Percentiles rank a stretch among this genome's conserved stretches.
Conservation (phyloP, 2,113 vertebrate species). For the Chaenogobius annularis region DNA sequence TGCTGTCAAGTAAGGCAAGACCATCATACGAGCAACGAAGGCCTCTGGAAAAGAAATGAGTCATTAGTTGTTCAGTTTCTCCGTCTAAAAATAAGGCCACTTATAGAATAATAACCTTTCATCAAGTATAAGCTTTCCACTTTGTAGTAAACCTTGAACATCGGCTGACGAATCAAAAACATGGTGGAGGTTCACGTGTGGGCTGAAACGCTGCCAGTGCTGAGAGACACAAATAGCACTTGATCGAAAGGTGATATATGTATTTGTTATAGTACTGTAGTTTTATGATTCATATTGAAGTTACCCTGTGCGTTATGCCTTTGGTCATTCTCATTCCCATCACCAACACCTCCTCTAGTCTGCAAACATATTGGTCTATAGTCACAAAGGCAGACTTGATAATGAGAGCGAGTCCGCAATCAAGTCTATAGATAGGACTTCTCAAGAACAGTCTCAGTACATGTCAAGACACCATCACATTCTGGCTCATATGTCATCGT, state of each 20-base stretch:
- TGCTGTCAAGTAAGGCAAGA: conserved; percentile 85
- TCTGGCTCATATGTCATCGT: conserved; percentile 7
- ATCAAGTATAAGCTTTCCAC: conserved; percentile 80
- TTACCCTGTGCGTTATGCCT: conserved; percentile 86
- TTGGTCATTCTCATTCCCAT: conserved; percentile 86
- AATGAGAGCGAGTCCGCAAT: not conserved
- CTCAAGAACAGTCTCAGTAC: conserved; percentile 39
- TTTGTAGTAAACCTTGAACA: conserved; percentile 66
- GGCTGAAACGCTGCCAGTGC: conserved; percentile 84
- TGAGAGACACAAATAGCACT: conserved; percentile 40
- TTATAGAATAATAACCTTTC: conserved; percentile 68
- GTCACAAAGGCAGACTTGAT: conserved; percentile 1
- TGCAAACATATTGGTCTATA: conserved; percentile 49
- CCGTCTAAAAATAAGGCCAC: not conserved
- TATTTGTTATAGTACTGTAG: not conserved
- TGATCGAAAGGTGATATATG: not conserved
- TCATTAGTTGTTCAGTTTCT: not conserved
- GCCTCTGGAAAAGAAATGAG: conserved; percentile 72
- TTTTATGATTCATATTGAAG: conserved; percentile 4
- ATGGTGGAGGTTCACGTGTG: conserved; percentile 69
- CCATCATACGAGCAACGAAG: conserved; percentile 87
- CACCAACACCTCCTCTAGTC: conserved; percentile 87
- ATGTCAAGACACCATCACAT: conserved; percentile 15
- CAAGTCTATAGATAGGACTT: conserved; percentile 12
- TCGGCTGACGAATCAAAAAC: conserved; percentile 72